Base-by-base conservation (phyloP, 2,797 vertebrate species). In the Chiropotes sagulatus region DNA sequence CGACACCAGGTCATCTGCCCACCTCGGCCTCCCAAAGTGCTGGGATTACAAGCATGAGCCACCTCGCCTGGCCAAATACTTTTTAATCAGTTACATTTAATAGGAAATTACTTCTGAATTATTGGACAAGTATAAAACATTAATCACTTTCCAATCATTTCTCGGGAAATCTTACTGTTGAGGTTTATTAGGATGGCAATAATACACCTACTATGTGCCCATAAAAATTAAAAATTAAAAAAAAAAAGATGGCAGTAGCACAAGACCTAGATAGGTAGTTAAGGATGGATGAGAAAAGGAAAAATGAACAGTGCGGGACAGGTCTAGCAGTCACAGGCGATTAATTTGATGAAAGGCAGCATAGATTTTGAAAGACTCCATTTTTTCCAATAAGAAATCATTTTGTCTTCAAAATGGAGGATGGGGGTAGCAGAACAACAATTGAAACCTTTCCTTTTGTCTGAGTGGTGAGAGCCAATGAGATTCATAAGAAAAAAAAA, bases 301-400 rank as follows among this genome's bases (percentile, higher is more conserved):
- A 80, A 79, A 46, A 50, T 15, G 12, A 50, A n/a, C 54, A 89
- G 20, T 2, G 10, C 30, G 58, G 76, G n/a, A 17, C 26, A 87
- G 44, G 48, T 26, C 54, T 12, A 46, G 26, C 36, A 30, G 8
- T 39, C 20, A 6, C 28, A 54, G 57, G 54, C 48, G 91, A 89
- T 80, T 79, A 81, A 95, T 19, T 39, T 44, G 22, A 64, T 83
- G 41, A 76, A 94, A 30, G 30, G 26, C 48, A 93, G 39, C 15
- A 80, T 58, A n/a, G 22, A 70, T 83, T 97, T 87, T 89, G 54
- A 80, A 67, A 87, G 26, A 94, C 46, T 82, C 54, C 1, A 28
- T 64, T 57, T 97, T 67, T 94, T 87, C 88, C 76, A 95, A 52
- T 61, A 90, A 89, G 81, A 93, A 96, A 97, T 94, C 24, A 87